Base-by-base conservation (phyloP, 2,888 invertebrate genomes). In the Eustalomyia histrio region DNA sequence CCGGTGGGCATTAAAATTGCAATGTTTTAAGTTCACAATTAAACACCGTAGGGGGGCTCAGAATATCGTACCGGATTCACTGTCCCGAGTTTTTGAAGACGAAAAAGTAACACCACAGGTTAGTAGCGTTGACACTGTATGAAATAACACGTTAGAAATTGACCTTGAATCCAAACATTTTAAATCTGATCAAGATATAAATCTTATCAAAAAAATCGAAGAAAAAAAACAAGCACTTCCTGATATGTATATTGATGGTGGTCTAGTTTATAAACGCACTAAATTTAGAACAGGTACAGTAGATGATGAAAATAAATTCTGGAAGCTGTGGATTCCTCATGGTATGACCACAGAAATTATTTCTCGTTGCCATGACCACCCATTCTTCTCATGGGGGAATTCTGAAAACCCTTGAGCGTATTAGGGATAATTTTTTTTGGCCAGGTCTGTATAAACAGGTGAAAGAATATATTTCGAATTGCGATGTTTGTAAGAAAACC, bases 261-360 rank as follows among this genome's bases (percentile, higher is more conserved):
- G 43, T n/a, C 53, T 55, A 53, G n/a, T 78, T 9, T 78, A 72
- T 17, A 58, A 47, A 35, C 47, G 72, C 21, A 10, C 14, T 16
- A 29, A 78, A 12, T 16, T 52, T 12, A 24, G 58, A 6, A 14
- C 57, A 12, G 61, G 65, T 0, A n/a, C 72, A 21, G 29, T 16
- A 8, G 8, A 50, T n/a, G 57, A 76, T 10, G 71, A 76, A 10
- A 17, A 63, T 9, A 21, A 24, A 5, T 72, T 65, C 1, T 78
- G 72, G 78, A 78, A 71, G 53, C 39, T 78, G 6, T 78, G 78
- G 72, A 33, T 78, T 16, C 72, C 78, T 7, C 2, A 10, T 35
- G 24, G 16, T 10, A 55, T 29, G 21, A 63, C 17, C 18, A 17
- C 7, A 39, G 33, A 12, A 47, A 60, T 16, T n/a, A n/a, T n/a